These are phyloP conservation scores for Cygnus atratus DNA, from an alignment of 2,113 vertebrate species.

Conservation along the genomic window DNA sequence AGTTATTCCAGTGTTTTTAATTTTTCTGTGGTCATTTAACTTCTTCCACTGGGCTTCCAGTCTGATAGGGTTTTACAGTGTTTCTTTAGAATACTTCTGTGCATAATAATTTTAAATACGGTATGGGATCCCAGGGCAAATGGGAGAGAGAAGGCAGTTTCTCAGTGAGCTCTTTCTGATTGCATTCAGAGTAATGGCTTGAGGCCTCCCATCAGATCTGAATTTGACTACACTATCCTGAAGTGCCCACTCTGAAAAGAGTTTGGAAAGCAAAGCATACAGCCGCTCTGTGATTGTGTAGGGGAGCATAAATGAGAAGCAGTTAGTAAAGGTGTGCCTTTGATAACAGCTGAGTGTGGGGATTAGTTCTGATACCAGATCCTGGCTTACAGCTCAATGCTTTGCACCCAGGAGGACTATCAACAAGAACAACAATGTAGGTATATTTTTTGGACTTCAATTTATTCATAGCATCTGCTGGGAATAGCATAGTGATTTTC, in stretches of 20 bases:
- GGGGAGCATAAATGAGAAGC: neutral
- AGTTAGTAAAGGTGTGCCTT: neutral
- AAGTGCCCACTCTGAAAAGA: neutral
- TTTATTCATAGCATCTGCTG: neutral
- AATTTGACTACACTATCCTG: neutral
- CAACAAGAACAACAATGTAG: neutral
- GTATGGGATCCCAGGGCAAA: neutral
- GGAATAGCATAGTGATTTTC: neutral
- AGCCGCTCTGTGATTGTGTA: neutral
- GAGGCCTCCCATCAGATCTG: neutral
- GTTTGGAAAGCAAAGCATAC: neutral
- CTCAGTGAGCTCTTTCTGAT: neutral
- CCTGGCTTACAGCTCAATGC: neutral
- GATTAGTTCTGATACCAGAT: neutral
- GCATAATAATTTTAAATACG: neutral
- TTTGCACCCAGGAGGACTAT: neutral
- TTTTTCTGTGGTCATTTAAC: neutral
- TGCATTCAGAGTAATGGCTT: neutral
- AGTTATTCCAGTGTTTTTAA: neutral
- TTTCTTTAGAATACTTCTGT: neutral
- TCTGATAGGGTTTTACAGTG: neutral
- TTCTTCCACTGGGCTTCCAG: neutral
- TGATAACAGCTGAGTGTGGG: neutral
- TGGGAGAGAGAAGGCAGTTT: neutral
- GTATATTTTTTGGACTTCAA: neutral